A percentile compares a stretch with the other conserved stretches of the same genome.
These are phyloP conservation scores for Acanthoscelides obtectus DNA, from an alignment of 2,888 invertebrate genomes.

Conservation along the genomic window DNA sequence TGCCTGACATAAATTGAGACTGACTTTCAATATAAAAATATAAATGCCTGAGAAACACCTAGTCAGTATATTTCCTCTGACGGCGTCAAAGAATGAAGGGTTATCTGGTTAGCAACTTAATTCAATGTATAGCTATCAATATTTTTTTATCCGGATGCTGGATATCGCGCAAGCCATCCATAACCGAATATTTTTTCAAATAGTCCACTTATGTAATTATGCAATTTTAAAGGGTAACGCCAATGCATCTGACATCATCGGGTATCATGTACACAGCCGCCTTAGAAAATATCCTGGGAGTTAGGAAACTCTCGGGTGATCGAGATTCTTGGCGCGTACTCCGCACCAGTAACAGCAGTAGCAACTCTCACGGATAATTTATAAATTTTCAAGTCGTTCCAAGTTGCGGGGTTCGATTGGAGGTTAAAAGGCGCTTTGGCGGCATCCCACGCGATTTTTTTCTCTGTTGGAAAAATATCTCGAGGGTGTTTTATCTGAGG, in stretches of 20 bases:
- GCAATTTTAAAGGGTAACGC: too few species aligned
- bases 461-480: background rate
- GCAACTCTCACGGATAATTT: background rate
- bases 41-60: too few species aligned
- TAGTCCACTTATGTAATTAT: too few species aligned
- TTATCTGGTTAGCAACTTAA: too few species aligned
- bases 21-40: too few species aligned
- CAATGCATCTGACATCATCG: background rate
- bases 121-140: too few species aligned
- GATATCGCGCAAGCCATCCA: too few species aligned
- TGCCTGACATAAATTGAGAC: too few species aligned
- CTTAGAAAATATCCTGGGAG: background rate
- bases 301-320: background rate
- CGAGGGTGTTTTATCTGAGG: background rate
- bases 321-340: background rate
- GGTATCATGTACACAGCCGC: background rate
- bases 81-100: too few species aligned
- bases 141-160: too few species aligned
- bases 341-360: background rate
- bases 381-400: background rate
- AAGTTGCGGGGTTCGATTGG: background rate
- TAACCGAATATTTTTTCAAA: too few species aligned
- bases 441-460: background rate
- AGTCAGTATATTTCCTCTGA: too few species aligned
- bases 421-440: background rate